Conservation (phyloP, 2,113 vertebrate species). For the Callocephalon fimbriatum region DNA sequence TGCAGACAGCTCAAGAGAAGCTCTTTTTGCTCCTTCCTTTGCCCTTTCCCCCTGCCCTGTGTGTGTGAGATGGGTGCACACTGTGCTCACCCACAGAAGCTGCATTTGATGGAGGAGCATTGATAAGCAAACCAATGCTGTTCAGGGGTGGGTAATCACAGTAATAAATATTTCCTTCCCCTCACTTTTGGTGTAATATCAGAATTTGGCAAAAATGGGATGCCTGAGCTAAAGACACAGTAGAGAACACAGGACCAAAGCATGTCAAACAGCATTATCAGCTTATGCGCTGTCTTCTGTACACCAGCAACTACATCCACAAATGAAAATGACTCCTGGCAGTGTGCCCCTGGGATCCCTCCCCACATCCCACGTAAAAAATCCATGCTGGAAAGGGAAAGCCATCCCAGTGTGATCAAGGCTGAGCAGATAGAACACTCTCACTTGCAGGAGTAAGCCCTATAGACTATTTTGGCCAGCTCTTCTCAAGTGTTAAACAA, state of each 20-base stretch:
- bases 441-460: not conserved
- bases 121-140: not conserved
- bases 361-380: not conserved
- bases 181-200: not conserved
- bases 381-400: not conserved
- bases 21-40: not conserved
- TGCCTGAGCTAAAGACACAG: not conserved
- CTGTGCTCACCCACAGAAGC: not conserved
- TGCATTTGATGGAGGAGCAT: accelerated
- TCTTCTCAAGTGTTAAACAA: not conserved
- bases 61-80: not conserved
- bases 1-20: not conserved
- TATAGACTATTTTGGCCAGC: not conserved
- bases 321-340: not conserved
- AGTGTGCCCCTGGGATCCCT: accelerated
- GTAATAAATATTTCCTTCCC: not conserved
- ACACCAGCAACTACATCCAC: not conserved
- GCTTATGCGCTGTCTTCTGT: not conserved
- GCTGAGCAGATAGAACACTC: not conserved
- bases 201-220: not conserved
- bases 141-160: not conserved
- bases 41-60: not conserved
- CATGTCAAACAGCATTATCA: not conserved
- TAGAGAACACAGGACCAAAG: not conserved
- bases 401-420: accelerated